Percentiles rank a stretch among this genome's conserved stretches.
These are phyloP conservation scores for Hylaea fasciaria DNA, from an alignment of 2,888 invertebrate genomes.

Conservation along the genomic window DNA sequence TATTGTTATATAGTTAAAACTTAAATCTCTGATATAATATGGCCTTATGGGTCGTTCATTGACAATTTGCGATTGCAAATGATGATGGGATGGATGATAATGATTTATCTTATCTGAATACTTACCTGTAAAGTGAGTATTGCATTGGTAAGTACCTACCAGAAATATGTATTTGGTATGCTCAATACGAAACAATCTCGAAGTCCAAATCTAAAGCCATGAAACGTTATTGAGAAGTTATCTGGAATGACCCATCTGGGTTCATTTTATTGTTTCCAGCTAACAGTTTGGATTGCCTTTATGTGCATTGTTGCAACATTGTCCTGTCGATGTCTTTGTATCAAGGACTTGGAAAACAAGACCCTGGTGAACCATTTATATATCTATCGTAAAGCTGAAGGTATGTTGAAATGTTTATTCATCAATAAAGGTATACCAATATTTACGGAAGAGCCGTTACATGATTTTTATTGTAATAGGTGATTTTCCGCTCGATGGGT, in stretches of 20 bases:
- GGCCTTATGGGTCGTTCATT: too few relatives aligned
- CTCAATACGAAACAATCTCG: slow-evolving; percentile 12
- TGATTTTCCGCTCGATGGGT: too few relatives aligned
- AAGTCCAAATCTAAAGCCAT: slow-evolving; percentile 17
- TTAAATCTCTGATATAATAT: too few relatives aligned
- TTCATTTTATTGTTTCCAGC: slow-evolving; percentile 35
- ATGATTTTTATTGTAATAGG: too few relatives aligned
- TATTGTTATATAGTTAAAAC: too few relatives aligned
- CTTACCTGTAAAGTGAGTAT: too few relatives aligned
- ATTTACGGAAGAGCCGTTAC: neutral
- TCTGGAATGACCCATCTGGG: slow-evolving; percentile 37
- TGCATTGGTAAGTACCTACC: neutral
- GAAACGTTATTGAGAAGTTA: slow-evolving; percentile 33
- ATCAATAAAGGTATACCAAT: too few relatives aligned
- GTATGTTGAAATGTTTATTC: neutral
- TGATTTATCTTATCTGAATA: too few relatives aligned
- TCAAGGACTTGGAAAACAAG: slow-evolving; percentile 15
- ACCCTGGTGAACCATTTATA: slow-evolving; percentile 1
- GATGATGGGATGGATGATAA: too few relatives aligned
- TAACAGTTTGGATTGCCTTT: slow-evolving; percentile 26
- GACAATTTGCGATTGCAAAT: too few relatives aligned
- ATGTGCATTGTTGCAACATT: slow-evolving; percentile 27
- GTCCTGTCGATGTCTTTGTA: slow-evolving; percentile 25
- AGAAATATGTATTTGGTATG: slow-evolving; percentile 2
- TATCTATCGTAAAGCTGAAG: neutral